Evolutionary conservation across 2,113 vertebrate species (phyloP).

Genomic region (Lampris incognitus): DNA sequence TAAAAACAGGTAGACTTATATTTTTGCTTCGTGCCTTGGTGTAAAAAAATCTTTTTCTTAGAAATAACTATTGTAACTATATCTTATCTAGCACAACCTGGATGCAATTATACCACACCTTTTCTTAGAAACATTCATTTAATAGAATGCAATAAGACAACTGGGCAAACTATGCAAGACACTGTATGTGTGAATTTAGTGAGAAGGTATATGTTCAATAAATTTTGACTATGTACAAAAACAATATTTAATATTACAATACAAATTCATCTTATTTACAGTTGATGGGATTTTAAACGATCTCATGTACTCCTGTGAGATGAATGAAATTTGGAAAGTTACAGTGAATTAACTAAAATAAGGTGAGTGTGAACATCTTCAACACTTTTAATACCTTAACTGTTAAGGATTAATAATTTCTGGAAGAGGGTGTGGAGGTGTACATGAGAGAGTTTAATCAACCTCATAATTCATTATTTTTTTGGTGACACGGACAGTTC

Average conservation of each 20-base stretch:
- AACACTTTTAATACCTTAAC: constrained; percentile 13
- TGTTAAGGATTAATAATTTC: constrained; percentile 12
- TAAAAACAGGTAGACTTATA: constrained; percentile 43
- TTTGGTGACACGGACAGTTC: constrained; percentile 87
- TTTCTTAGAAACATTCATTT: constrained; percentile 63
- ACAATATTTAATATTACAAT: constrained; percentile 80
- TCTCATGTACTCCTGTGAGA: constrained; percentile 62
- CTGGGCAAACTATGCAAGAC: constrained; percentile 55
- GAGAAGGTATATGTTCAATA: constrained; percentile 73
- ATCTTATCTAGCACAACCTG: constrained; percentile 56
- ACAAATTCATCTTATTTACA: constrained; percentile 87
- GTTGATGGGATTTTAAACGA: constrained; percentile 76
- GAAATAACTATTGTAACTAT: constrained; percentile 55
- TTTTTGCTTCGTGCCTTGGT: constrained; percentile 49
- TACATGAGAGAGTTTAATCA: constrained; percentile 49
- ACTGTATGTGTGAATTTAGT: constrained; percentile 46
- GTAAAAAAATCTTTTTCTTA: constrained; percentile 69
- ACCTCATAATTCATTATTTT: constrained; percentile 78
- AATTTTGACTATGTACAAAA: constrained; percentile 85
- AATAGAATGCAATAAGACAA: constrained; percentile 59
- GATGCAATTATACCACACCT: constrained; percentile 78
- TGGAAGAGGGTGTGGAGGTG: constrained; percentile 35
- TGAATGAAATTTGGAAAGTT: constrained; percentile 34
- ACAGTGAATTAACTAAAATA: constrained; percentile 38
- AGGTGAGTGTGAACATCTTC: constrained; percentile 50